Evolutionary conservation across 2,113 vertebrate genomes (phyloP).

Genomic region (Malurus elegans): DNA sequence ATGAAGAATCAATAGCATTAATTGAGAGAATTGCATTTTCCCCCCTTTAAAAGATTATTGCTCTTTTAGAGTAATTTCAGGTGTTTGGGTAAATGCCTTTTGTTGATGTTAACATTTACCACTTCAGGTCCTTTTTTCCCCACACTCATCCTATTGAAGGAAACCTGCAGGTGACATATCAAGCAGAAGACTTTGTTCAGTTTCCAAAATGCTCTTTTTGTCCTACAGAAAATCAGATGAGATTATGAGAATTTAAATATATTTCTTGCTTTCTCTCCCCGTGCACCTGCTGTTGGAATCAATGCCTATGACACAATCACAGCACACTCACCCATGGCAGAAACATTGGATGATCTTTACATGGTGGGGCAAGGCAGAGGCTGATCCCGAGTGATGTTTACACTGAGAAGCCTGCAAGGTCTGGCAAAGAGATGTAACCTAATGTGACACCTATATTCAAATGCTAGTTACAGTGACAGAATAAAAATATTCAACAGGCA

Average conservation of each 20-base stretch:
- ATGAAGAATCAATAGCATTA: not conserved
- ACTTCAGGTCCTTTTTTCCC: not conserved
- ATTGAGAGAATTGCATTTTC: not conserved
- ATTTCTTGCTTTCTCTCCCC: not conserved
- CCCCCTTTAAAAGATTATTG: not conserved
- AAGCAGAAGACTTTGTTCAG: not conserved
- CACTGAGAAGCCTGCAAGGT: not conserved
- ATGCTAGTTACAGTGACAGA: not conserved
- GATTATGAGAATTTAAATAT: not conserved
- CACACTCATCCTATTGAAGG: not conserved
- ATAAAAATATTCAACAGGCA: not conserved
- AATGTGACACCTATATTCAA: not conserved
- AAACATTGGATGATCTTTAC: not conserved
- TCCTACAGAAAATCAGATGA: not conserved
- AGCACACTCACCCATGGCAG: not conserved
- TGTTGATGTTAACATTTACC: not conserved
- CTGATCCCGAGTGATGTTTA: not conserved
- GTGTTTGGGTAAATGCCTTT: not conserved
- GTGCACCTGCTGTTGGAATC: not conserved
- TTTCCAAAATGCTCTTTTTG: not conserved
- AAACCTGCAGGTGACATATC: not conserved
- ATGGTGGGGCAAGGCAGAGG: accelerated
- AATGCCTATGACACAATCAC: not conserved
- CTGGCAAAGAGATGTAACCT: not conserved
- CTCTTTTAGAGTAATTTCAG: not conserved